Conservation (phyloP, 92 coral and sea anemone genomes). For the Pocillopora grandis region DNA sequence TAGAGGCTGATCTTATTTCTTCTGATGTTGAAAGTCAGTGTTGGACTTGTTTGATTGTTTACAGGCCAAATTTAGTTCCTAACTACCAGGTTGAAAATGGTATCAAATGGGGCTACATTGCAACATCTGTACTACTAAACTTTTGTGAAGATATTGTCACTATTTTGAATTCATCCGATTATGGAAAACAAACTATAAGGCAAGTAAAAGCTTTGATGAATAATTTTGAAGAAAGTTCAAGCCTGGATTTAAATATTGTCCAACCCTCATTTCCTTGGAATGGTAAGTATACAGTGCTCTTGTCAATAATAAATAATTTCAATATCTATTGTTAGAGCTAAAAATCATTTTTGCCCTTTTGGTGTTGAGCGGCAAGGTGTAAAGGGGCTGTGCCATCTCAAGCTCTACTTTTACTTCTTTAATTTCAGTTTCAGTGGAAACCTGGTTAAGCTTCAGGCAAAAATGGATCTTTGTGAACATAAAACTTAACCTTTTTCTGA, state of each 20-base stretch:
- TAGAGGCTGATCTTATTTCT: constrained; percentile 7
- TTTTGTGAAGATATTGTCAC: constrained; percentile 16
- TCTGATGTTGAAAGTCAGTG: background rate
- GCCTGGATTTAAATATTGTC: constrained; percentile 3
- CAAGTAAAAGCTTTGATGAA: constrained; percentile 3
- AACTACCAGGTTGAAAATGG: constrained; percentile 46
- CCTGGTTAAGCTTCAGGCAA: background rate
- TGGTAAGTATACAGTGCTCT: constrained; percentile 10
- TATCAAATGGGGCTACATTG: constrained; percentile 1
- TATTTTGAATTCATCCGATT: background rate
- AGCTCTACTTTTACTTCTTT: no score
- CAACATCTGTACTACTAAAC: constrained; percentile 6
- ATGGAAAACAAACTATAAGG: constrained; percentile 1
- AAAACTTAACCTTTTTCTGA: background rate
- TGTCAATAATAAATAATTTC: background rate
- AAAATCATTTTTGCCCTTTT: background rate
- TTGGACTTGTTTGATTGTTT: constrained; percentile 13
- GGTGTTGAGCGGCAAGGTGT: no score
- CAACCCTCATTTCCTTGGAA: constrained; percentile 39
- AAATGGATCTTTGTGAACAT: background rate
- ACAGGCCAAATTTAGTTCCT: constrained; percentile 26
- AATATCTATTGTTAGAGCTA: background rate
- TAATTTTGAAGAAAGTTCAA: constrained; percentile 1
- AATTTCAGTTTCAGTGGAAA: background rate
- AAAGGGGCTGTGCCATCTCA: no score